These are phyloP conservation scores for Threskiornis aethiopicus DNA, from an alignment of 2,797 vertebrate species.

Conservation along the genomic window DNA sequence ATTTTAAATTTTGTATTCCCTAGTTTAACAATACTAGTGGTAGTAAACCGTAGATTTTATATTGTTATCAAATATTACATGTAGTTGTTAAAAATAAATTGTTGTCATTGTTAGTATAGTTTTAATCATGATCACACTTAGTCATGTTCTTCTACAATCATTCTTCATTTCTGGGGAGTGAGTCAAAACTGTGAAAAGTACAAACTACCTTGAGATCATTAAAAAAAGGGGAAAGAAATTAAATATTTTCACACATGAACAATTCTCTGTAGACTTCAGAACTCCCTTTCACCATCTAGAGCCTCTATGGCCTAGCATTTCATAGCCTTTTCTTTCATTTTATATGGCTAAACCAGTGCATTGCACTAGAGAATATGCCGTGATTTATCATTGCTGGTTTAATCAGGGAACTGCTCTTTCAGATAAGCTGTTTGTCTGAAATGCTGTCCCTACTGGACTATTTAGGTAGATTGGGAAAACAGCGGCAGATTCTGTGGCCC, in stretches of 20 bases:
- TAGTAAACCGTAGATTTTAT: background rate
- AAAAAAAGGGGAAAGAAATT: background rate
- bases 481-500: constrained; percentile 6
- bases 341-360: constrained; percentile 19
- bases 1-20: background rate
- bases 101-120: background rate
- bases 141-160: background rate
- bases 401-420: constrained; percentile 61
- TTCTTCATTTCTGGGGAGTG: background rate
- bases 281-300: background rate
- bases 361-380: background rate
- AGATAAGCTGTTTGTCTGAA: constrained; percentile 66
- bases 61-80: background rate
- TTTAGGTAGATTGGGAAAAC: constrained; percentile 63
- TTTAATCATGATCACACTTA: background rate
- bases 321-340: constrained; percentile 45
- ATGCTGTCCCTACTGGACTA: constrained; percentile 29
- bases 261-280: constrained; percentile 10
- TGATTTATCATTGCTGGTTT: constrained; percentile 63
- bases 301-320: background rate
- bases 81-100: background rate
- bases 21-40: background rate
- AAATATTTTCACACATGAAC: constrained; percentile 24
- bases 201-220: background rate
- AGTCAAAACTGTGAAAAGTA: constrained; percentile 17